Base-by-base conservation (phyloP, 1,140 invertebrate species). In the Drosophila pandora region DNA sequence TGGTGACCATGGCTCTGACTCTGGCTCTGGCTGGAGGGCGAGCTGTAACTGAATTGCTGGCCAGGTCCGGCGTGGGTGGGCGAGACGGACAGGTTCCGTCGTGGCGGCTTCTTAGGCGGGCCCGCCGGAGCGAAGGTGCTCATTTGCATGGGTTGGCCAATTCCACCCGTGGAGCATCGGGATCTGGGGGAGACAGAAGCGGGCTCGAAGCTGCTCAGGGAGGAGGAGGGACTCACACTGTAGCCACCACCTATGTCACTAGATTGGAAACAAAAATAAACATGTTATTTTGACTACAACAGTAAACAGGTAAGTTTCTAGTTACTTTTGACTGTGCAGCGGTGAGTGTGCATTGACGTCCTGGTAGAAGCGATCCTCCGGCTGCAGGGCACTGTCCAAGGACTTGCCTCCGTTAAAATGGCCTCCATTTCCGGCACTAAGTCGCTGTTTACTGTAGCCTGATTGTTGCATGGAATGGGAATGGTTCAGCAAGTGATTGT, bases 21-120 rank as follows among this genome's bases (percentile, higher is more conserved):
- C 25, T 78, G 79, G 7, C 84, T 77, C 25, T 91, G 85, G 57
- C 90, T 83, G 23, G 90, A 87, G 8, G 87, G 79, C 4, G 90
- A 91, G 23, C 80, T 91, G 57, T 90, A 90, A 55, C 83, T 79
- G 23, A 90, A 89, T 43, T 85, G 85, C 41, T 85, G 85, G 1
- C 64, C 73, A 10, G 90, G 62, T 1, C 79, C 90, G 8, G 75
- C 70, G 13, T 91, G 88, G 7, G 91, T 91, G 12, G 97, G 97
- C 1, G 96, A 97, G 22, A 97, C 95, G 21, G 96, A 96, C 13
- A 97, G 92, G 89, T 97, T 97, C 55, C 96, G 93, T 45, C 97
- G 93, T 0, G 97, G 97, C 55, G 97, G 96, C 91, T 97, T 97
- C 92, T 97, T 97, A 3, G 96, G 96, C 30, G 96, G 96, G 32